Base-by-base conservation (phyloP, 2,113 vertebrate genomes). In the Halichoerus grypus region DNA sequence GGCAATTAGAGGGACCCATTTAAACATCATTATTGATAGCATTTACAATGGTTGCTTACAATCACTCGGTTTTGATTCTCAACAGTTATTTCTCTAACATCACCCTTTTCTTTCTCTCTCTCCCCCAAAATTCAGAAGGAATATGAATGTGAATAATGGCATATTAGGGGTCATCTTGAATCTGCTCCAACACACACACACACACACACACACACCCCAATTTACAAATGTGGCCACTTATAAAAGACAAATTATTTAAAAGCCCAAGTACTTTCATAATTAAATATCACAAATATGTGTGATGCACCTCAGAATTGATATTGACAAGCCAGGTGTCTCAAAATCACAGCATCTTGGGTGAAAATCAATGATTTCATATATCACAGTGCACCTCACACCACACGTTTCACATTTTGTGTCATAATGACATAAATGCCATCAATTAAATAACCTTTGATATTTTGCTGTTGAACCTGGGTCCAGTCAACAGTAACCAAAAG, bases 241-340 rank as follows among this genome's bases (percentile, higher is more conserved):
- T 33, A 74, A 79, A 96, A 85, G 16, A 6, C 10, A 82, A 91
- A 55, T 76, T 91, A 91, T 61, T 84, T 84, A 24, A 80, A 89
- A 80, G 53, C 4, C 31, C 69, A 59, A 77, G 8, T 28, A 53
- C 11, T 93, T 93, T 82, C 49, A 65, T 67, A 93, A 88, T 95
- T 57, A 69, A 69, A 28, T 74, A 12, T 77, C 55, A 79, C 65
- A 92, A 63, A 67, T 83, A 53, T 69, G 72, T 55, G 21, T 36
- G 31, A 90, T 49, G 16, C 1, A 31, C 15, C 18, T 94, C 33
- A 65, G 55, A 91, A 95, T 71, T 90, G 61, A 80, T 88, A 67
- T 21, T 19, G 57, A 96, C 22, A 85, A 19, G 13, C 4, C 36
- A 91, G 5, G 3, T 31, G 13, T 84, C 76, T 84, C 15, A 61